These are phyloP conservation scores for Urechis unicinctus DNA, from an alignment of 2,888 invertebrate genomes.

Conservation along the genomic window DNA sequence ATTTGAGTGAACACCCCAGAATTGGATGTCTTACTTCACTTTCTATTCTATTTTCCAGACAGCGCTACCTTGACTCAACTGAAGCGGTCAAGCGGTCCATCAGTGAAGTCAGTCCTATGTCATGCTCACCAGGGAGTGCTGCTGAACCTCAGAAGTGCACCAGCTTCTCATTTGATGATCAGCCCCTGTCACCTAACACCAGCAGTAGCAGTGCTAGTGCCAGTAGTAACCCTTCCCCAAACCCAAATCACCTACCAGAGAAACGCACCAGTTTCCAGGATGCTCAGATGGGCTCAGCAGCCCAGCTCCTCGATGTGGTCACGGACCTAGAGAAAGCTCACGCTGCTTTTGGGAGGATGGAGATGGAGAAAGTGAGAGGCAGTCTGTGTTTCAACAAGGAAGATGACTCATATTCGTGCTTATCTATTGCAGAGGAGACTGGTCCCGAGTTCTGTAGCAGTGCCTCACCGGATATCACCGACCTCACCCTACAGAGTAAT, in stretches of 20 bases:
- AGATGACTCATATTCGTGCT: too few species aligned
- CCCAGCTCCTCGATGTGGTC: constrained; percentile 26
- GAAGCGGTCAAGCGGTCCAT: constrained; percentile 8
- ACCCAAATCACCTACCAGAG: neutral
- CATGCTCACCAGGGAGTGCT: neutral
- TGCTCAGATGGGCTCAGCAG: constrained; percentile 20
- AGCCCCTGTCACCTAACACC: too few species aligned
- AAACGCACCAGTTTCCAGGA: constrained; percentile 16
- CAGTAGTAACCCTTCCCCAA: neutral
- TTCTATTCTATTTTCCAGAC: constrained; percentile 5
- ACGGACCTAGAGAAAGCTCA: constrained; percentile 28
- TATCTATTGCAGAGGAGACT: too few species aligned
- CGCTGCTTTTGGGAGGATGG: constrained; percentile 22
- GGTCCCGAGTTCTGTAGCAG: too few species aligned
- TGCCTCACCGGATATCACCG: too few species aligned
- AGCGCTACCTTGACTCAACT: constrained; percentile 13
- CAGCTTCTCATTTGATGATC: too few species aligned
- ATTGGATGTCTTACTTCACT: too few species aligned
- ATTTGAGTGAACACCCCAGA: too few species aligned
- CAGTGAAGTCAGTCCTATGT: neutral
- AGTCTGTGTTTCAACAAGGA: too few species aligned
- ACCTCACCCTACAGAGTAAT: too few species aligned
- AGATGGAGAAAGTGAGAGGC: constrained; percentile 11
- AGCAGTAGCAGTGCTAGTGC: neutral
- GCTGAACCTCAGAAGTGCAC: too few species aligned